Conservation (phyloP, 1,140 invertebrate genomes). For the Teleopsis dalmanni region DNA sequence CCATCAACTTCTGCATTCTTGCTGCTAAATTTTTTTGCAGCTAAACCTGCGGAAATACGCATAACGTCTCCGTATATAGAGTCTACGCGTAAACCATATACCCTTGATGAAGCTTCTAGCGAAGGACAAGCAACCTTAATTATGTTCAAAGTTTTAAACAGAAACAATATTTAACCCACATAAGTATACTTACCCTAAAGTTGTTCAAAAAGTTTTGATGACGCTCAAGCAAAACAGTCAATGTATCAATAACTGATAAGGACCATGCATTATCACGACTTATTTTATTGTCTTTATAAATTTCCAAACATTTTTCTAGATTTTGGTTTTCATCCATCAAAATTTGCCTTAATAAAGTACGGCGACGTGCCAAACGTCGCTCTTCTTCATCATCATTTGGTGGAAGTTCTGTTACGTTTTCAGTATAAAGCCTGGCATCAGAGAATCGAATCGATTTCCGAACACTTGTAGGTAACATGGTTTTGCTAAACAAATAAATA, state of each 20-base stretch:
- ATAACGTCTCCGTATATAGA: constrained; percentile 60
- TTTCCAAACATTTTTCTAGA: constrained; percentile 32
- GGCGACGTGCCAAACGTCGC: constrained; percentile 28
- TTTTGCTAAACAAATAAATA: too few relatives aligned
- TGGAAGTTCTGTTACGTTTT: too few relatives aligned
- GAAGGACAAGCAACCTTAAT: constrained; percentile 58
- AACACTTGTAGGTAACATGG: too few relatives aligned
- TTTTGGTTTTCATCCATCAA: constrained; percentile 37
- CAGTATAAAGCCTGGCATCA: too few relatives aligned
- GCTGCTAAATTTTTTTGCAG: constrained; percentile 27
- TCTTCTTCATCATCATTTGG: constrained; percentile 44
- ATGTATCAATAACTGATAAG: constrained; percentile 64
- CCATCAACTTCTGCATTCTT: constrained; percentile 25
- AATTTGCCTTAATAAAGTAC: constrained; percentile 20
- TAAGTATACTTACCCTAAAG: constrained; percentile 51
- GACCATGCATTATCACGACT: constrained; percentile 68
- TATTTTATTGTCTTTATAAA: constrained; percentile 52
- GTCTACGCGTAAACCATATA: constrained; percentile 66
- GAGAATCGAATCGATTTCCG: too few relatives aligned
- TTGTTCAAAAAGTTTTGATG: constrained; percentile 56
- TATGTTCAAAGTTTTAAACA: background rate
- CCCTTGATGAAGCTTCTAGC: constrained; percentile 67
- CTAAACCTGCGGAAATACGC: constrained; percentile 56
- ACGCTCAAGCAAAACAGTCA: constrained; percentile 57
- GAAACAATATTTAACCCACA: too few relatives aligned